These are phyloP conservation scores for Eremophila alpestris DNA, from an alignment of 2,797 vertebrate species.

Conservation along the genomic window DNA sequence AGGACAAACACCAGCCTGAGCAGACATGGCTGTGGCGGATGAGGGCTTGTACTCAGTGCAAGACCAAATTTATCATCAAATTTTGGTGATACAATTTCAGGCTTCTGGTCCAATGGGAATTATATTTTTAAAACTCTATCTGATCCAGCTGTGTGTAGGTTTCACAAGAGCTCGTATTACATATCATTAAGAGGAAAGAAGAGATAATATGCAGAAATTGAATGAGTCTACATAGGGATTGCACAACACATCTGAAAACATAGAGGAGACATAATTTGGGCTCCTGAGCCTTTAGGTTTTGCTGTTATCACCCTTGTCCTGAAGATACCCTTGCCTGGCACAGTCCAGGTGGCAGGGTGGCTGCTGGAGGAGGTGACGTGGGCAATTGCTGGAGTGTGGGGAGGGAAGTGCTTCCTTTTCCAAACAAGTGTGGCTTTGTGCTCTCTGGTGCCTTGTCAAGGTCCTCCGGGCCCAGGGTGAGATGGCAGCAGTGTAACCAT, in stretches of 20 bases:
- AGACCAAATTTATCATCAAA: not conserved
- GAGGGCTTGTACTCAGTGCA: not conserved
- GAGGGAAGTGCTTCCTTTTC: not conserved
- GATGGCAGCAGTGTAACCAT: conserved; percentile 53
- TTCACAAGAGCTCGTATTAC: not conserved
- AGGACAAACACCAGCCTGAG: conserved; percentile 55
- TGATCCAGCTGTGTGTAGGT: not conserved
- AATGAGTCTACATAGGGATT: not conserved
- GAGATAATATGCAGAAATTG: not conserved
- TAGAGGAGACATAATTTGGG: not conserved
- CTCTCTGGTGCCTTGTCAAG: conserved; percentile 9
- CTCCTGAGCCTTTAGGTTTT: not conserved
- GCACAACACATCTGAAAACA: not conserved
- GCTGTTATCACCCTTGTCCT: not conserved
- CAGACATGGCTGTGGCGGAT: not conserved
- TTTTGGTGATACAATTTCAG: not conserved
- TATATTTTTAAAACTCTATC: not conserved
- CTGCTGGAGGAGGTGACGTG: not conserved
- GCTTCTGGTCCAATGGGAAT: not conserved
- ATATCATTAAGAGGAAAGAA: not conserved
- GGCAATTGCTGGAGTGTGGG: not conserved
- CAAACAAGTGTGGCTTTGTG: not conserved
- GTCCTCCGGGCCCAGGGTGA: conserved; percentile 23
- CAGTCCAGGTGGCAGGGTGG: not conserved
- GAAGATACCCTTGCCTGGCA: not conserved